Evolutionary conservation across 2,888 invertebrate species (phyloP).

Genomic region (Monochamus alternatus): DNA sequence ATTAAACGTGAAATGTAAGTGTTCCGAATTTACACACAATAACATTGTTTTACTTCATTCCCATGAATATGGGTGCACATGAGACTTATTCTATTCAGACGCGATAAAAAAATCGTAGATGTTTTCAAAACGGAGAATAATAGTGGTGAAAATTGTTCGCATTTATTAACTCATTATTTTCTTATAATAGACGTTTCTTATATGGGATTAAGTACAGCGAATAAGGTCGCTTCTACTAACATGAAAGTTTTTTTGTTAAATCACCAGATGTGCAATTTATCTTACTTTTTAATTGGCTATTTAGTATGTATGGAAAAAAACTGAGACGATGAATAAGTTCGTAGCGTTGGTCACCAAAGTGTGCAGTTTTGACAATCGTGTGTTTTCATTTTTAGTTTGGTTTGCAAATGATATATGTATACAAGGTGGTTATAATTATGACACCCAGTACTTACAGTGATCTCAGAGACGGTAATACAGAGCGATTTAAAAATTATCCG

Average conservation of each 20-base stretch:
- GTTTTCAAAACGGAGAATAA: conserved; percentile 25
- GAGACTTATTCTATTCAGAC: conserved; percentile 19
- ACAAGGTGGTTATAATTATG: too few relatives aligned
- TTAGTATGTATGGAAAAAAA: background rate
- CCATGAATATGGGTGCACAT: conserved; percentile 44
- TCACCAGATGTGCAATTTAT: background rate
- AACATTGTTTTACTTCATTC: conserved; percentile 41
- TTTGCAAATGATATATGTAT: too few relatives aligned
- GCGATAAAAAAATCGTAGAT: conserved; percentile 11
- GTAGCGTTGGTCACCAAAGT: too few relatives aligned
- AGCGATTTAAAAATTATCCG: too few relatives aligned
- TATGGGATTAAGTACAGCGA: conserved; percentile 12
- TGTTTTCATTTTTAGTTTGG: too few relatives aligned
- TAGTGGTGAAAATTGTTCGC: conserved; percentile 31
- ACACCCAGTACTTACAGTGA: too few relatives aligned
- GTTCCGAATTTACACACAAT: conserved; percentile 42
- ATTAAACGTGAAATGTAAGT: conserved; percentile 42
- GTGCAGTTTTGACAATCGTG: too few relatives aligned
- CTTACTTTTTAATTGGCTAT: background rate
- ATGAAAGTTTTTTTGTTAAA: conserved; percentile 24
- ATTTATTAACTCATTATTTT: conserved; percentile 25
- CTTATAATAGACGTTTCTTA: conserved; percentile 26
- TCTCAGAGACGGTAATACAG: too few relatives aligned
- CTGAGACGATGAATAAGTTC: too few relatives aligned
- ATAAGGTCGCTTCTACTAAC: conserved; percentile 17